Evolutionary conservation across 2,797 vertebrate genomes (phyloP), one percentile per base, ranked within the genome.

Genomic region (Taeniopygia guttata): DNA sequence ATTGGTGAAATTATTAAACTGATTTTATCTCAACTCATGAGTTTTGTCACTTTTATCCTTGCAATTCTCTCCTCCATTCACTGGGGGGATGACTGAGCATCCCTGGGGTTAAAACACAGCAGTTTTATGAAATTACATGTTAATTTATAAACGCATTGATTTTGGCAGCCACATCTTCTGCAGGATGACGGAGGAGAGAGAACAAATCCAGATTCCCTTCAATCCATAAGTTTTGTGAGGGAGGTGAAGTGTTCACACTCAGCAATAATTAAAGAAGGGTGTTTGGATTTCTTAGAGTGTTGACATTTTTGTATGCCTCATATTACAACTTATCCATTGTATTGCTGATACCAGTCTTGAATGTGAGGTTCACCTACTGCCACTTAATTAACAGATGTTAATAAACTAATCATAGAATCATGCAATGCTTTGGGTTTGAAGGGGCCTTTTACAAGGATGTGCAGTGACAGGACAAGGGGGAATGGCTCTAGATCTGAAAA

Each of bases 401-500:
- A 67, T 70, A 48, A 73, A 66, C 10, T 43, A 62, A 83, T 36
- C 34, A 48, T 2, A 8, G 19, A 56, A 45, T 16, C 29, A 3
- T 3, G 21, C 36, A 63, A 21, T 10, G 11, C 3, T 56, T 63
- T 16, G 20, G 9, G 38, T 14, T 64, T 27, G 16, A 51, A 76
- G 11, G 36, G 16, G 36, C 4, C 2, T 38, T 49, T 38, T 6
- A 15, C 49, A 36, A 30, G 22, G 11, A 42, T 0, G 0, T 29
- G 22, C 4, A 27, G 36, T 29, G 26, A 43, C 22, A 36, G 19
- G 7, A 42, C 2, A 23, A 20, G 19, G 9, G 8, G 11, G 4
- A 45, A 26, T 13, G 43, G 27, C 4, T 69, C n/a, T 56, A n/a
- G 21, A 76, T 6, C 9, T 56, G 16, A 34, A 69, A 56, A 2